Evolutionary conservation across 2,888 invertebrate species (phyloP), one percentile per base, ranked within the genome.

Genomic region (Notocelia uddmanniana): DNA sequence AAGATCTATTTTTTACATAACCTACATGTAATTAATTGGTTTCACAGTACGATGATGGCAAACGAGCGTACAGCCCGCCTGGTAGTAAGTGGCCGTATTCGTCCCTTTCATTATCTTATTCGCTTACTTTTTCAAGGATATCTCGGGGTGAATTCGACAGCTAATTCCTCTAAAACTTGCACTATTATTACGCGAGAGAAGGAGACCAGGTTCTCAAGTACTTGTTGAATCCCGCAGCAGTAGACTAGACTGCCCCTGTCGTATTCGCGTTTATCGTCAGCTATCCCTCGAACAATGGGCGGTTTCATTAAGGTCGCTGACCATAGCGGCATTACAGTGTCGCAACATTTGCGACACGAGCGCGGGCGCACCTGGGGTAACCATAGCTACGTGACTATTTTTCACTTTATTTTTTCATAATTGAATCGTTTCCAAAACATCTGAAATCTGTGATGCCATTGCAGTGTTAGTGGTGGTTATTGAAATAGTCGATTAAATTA

Each of bases 301-400:
- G 77, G 76, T 82, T 81, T 78, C 84, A 83, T 83, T 83, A 82
- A 79, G 82, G 81, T 78, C 81, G 78, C 81, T 84, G 86, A 83
- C 86, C 87, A 84, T 80, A 83, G 77, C 58, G 79, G 77, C 79
- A 81, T 78, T 85, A 82, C 78, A 81, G 81, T 88, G 85, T 85
- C 83, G 81, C 81, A 88, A 89, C 69, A 68, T 77, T 85, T 85
- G 83, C 85, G 80, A 81, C 82, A 78, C 59, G 58, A 26, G 69
- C 63, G 76, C 79, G 73, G 74, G 79, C 60, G 55, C 66, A 66
- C 64, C 70, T 70, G 70, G 70, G 70, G 70, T 70, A 70, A 70
- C 70, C 70, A 70, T 70, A 59, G 48, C 58, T 70, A 70, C 66
- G 70, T 70, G 70, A 70, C 70, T 50, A 26, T 52, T 50, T 52